These are phyloP conservation scores for Scaptomyza graminum DNA, from an alignment of 1,140 invertebrate species.

Conservation along the genomic window DNA sequence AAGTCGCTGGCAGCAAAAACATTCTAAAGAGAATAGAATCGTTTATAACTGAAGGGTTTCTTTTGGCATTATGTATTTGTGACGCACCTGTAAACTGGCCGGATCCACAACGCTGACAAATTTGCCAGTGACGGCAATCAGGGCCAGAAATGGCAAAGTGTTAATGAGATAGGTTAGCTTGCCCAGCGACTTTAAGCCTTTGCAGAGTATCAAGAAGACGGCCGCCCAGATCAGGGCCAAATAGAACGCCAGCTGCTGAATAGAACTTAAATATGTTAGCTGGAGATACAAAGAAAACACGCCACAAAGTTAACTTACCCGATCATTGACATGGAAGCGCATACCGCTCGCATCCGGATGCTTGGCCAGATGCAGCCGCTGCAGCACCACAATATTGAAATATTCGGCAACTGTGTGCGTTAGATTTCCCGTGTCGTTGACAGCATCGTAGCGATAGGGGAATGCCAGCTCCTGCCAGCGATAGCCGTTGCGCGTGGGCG, in stretches of 20 bases:
- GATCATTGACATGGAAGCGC: slow-evolving; percentile 80
- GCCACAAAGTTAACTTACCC: slow-evolving; percentile 56
- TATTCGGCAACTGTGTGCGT: slow-evolving; percentile 92
- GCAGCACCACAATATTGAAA: slow-evolving; percentile 91
- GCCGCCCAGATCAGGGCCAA: slow-evolving; percentile 95
- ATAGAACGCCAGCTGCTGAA: slow-evolving; percentile 92
- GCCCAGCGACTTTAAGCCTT: slow-evolving; percentile 93
- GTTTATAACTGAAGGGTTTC: neutral
- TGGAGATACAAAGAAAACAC: neutral
- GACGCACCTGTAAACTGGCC: slow-evolving; percentile 61
- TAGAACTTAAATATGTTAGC: slow-evolving; percentile 28
- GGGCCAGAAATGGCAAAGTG: slow-evolving; percentile 55
- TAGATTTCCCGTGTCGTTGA: slow-evolving; percentile 86
- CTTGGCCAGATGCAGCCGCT: slow-evolving; percentile 87
- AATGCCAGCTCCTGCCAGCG: slow-evolving; percentile 91
- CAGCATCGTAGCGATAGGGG: slow-evolving; percentile 85
- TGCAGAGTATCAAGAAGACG: slow-evolving; percentile 94
- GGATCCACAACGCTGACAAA: slow-evolving; percentile 73
- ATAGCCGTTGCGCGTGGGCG: slow-evolving; percentile 89
- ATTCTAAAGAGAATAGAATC: slow-evolving; percentile 84
- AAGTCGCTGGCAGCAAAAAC: slow-evolving; percentile 91
- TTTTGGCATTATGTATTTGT: too few relatives aligned
- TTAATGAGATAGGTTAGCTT: slow-evolving; percentile 86
- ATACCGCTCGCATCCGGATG: slow-evolving; percentile 65
- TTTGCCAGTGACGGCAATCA: slow-evolving; percentile 66